Evolutionary conservation across 2,797 vertebrate species (phyloP).

Genomic region (Artibeus jamaicensis): DNA sequence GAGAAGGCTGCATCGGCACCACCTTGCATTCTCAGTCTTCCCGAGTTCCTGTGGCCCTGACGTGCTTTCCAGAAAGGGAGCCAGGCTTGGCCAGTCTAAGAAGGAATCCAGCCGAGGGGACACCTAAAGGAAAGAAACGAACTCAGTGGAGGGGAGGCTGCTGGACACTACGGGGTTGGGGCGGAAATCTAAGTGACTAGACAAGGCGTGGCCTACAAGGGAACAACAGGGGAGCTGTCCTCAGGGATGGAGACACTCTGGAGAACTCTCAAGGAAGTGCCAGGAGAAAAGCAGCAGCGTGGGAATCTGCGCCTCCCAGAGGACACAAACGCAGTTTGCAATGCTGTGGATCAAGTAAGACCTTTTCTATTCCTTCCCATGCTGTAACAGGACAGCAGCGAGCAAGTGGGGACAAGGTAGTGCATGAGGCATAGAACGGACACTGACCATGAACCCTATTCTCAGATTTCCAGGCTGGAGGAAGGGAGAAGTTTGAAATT

Average conservation of each 20-base stretch:
- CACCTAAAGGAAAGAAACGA: background rate
- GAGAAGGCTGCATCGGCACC: background rate
- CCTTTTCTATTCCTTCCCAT: background rate
- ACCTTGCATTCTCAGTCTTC: background rate
- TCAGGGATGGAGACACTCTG: background rate
- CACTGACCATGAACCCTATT: accelerated
- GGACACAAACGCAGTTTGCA: background rate
- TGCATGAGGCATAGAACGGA: background rate
- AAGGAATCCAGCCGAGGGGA: background rate
- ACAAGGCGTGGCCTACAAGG: background rate
- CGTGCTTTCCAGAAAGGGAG: background rate
- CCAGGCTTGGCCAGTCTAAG: background rate
- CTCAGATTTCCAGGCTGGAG: background rate
- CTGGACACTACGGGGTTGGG: background rate
- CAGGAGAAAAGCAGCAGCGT: background rate
- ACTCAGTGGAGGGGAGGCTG: background rate
- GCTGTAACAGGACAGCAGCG: background rate
- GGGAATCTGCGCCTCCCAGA: background rate
- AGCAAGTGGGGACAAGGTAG: background rate
- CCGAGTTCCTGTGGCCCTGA: background rate
- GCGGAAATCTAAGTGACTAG: background rate
- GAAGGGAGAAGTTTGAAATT: background rate
- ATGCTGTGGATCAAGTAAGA: background rate
- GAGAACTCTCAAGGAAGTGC: background rate
- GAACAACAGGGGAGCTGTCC: background rate